Evolutionary conservation across 2,113 vertebrate species (phyloP), one percentile per base, ranked within the genome.

Genomic region (Coracopsis vasa): DNA sequence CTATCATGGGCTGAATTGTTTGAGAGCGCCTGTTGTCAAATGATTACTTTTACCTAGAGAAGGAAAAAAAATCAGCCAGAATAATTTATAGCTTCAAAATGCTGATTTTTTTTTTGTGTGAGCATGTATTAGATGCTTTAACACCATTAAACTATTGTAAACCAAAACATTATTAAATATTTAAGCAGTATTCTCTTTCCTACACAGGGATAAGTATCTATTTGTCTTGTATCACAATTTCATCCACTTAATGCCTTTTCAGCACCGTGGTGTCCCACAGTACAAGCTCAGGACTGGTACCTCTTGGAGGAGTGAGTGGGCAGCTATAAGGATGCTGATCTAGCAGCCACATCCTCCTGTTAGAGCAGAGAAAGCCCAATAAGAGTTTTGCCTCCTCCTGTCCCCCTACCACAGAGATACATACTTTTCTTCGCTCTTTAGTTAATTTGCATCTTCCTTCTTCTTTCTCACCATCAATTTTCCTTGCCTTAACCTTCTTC

Each of bases 111-210:
- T 64, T 87, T 58, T 27, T 85, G 45, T 21, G 39, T 90, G n/a
- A 92, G 56, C 42, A 16, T 67, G 69, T 90, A 90, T 90, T 79
- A 82, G 88, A 65, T 47, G 20, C 47, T 75, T 89, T 86, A 86
- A 81, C 79, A 89, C 37, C 44, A 41, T 80, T 81, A 89, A 92
- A 92, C 25, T 85, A 50, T 53, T 82, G 91, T 69, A 95, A 96
- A 89, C 61, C 23, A 7, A 95, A 96, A 61, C 37, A 72, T 28
- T 27, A 92, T 90, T 80, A 94, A 97, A 93, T 97, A 93, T 94
- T 97, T 86, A 96, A 88, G 48, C 44, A 61, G 42, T 25, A 35
- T 88, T 91, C 83, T 84, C 61, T 91, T 89, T 61, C 60, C 66
- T 64, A 82, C 13, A 35, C 19, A 75, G n/a, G 17, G 23, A 20